These are phyloP conservation scores for Otolemur garnettii DNA, from an alignment of 2,113 vertebrate genomes.

Conservation along the genomic window DNA sequence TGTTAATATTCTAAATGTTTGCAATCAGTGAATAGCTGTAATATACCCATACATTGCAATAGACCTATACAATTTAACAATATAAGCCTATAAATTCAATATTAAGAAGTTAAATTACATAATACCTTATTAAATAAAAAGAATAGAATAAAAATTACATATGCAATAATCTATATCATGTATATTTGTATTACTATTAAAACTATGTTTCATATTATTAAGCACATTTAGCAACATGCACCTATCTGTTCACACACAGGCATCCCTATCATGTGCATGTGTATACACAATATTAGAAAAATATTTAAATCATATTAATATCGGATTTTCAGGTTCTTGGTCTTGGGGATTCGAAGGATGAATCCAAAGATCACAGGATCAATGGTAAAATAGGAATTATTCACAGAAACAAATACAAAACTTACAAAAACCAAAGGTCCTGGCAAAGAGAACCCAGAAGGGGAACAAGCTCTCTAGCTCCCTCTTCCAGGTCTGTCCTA, in stretches of 20 bases:
- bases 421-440: no score
- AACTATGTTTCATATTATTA: background rate
- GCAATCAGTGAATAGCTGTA: background rate
- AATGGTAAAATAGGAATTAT: no score
- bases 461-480: no score
- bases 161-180: background rate
- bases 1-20: background rate
- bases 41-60: background rate
- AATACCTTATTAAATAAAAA: background rate
- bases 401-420: no score
- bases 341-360: no score
- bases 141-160: background rate
- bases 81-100: background rate
- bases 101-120: background rate
- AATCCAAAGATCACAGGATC: no score
- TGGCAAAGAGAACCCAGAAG: no score
- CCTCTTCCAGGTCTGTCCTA: no score
- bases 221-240: background rate
- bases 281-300: background rate
- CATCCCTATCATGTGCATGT: background rate
- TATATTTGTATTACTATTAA: background rate
- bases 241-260: rapidly evolving
- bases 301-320: background rate
- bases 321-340: no score
- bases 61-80: background rate